A percentile compares a stretch with the other conserved stretches of the same genome.
These are phyloP conservation scores for Eudyptes chrysolophus DNA, from an alignment of 2,113 vertebrate genomes.

Conservation along the genomic window DNA sequence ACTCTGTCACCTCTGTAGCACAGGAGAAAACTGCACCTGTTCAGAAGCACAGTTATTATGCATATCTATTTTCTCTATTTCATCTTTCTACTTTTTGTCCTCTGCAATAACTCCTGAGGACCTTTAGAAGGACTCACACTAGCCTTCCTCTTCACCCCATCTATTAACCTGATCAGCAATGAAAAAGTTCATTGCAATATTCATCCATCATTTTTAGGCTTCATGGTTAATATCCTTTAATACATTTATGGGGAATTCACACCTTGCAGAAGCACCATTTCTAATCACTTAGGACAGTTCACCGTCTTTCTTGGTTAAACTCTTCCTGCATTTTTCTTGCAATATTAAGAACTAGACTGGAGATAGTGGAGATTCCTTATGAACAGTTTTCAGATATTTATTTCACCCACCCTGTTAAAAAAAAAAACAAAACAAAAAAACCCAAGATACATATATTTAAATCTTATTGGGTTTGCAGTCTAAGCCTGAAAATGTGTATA, in stretches of 20 bases:
- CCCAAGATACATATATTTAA: neutral
- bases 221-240: slow-evolving; percentile 39
- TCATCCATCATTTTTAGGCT: slow-evolving; percentile 42
- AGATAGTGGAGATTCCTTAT: neutral
- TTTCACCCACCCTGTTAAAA: neutral
- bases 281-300: slow-evolving; percentile 5
- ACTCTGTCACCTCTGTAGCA: neutral
- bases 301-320: neutral
- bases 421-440: neutral
- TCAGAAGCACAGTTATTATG: slow-evolving; percentile 5
- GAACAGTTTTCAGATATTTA: neutral
- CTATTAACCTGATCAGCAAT: slow-evolving; percentile 35
- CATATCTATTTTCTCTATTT: slow-evolving; percentile 25
- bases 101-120: slow-evolving; percentile 29
- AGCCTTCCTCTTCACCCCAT: slow-evolving; percentile 16
- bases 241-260: neutral
- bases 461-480: neutral
- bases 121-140: slow-evolving; percentile 32
- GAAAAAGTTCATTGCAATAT: slow-evolving; percentile 46
- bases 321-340: neutral
- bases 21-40: slow-evolving; percentile 2
- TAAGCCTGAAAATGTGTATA: neutral
- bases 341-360: neutral
- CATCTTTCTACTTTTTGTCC: slow-evolving; percentile 14
- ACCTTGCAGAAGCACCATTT: neutral